Base-by-base conservation (phyloP, 2,113 vertebrate genomes). In the Muscicapa adusta region DNA sequence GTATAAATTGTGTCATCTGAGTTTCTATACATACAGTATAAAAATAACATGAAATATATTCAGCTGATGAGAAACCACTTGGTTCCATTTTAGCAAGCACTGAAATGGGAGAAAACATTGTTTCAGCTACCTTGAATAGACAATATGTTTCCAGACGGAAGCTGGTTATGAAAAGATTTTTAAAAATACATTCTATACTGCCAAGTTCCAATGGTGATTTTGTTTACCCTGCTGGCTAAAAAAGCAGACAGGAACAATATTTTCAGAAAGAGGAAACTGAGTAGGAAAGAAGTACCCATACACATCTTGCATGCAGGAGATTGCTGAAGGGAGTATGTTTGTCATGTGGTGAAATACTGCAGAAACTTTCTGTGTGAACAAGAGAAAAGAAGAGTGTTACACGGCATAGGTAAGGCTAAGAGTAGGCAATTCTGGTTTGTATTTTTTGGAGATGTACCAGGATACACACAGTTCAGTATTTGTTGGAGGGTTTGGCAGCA, bases 191-290 rank as follows among this genome's bases (percentile, higher is more conserved):
- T 61, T 47, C 62, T 28, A 10, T 67, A 33, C 36, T 62, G 29
- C 34, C 42, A 19, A 38, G 73, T 53, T 66, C 38, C 62, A 28
- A 0, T 28, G 45, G 57, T 38, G 53, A 25, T 89, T 93, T 95
- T 96, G 88, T 95, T 93, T 94, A 90, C 50, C 10, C 58, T 72
- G 45, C 33, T 57, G 62, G 87, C 76, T 91, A 19, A 72, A 89
- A 70, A 78, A 53, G 45, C 63, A 54, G 36, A 90, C 88, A 89
- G 91, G 89, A 97, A 95, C 67, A 83, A 3, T 78, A 62, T 79
- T 91, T 95, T 94, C 88, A 79, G 93, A 93, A 96, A 94, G 78
- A 94, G 93, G 91, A 94, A 95, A 54, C 67, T 12, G 13, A 79
- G 33, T 43, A 75, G 67, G 65, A 88, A 92, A 95, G 77, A 79